These are phyloP conservation scores for Eupeodes latifasciatus DNA, from an alignment of 2,888 invertebrate species.

Conservation along the genomic window DNA sequence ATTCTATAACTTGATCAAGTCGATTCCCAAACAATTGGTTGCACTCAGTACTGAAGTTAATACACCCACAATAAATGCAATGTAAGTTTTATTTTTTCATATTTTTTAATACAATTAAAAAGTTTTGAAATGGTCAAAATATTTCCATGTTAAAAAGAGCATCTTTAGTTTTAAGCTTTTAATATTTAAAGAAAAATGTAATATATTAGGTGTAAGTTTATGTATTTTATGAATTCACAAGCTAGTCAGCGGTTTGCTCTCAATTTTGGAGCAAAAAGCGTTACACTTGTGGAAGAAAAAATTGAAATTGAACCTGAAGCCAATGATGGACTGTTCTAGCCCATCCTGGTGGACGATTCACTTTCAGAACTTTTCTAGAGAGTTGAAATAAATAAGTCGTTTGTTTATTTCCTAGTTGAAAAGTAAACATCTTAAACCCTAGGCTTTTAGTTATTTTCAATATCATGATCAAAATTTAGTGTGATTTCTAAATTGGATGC, in stretches of 20 bases:
- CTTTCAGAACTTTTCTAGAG: slow-evolving; percentile 62
- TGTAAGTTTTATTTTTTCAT: slow-evolving; percentile 86
- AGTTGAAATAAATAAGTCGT: slow-evolving; percentile 33
- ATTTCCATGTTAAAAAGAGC: slow-evolving; percentile 67
- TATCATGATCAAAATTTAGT: too few species aligned
- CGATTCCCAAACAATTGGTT: slow-evolving; percentile 88
- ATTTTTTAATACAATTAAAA: too few species aligned
- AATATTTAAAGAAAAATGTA: not conserved
- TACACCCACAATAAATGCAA: slow-evolving; percentile 95
- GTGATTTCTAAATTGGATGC: too few species aligned
- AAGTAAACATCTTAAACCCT: slow-evolving; percentile 22
- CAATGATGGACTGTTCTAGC: slow-evolving; percentile 80
- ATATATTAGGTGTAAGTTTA: too few species aligned
- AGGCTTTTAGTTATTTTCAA: too few species aligned
- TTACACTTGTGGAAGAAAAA: slow-evolving; percentile 82
- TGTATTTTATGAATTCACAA: too few species aligned
- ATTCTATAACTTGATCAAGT: slow-evolving; percentile 94
- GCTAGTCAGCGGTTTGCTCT: slow-evolving; percentile 80
- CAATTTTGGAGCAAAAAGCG: slow-evolving; percentile 80
- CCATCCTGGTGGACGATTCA: slow-evolving; percentile 63
- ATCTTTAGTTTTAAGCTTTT: not conserved
- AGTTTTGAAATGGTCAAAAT: not conserved
- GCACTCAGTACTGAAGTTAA: slow-evolving; percentile 86
- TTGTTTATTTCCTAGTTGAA: slow-evolving; percentile 65
- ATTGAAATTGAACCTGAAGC: slow-evolving; percentile 62